Conservation (phyloP, 2,888 invertebrate genomes). For the Drosophila monieri region DNA sequence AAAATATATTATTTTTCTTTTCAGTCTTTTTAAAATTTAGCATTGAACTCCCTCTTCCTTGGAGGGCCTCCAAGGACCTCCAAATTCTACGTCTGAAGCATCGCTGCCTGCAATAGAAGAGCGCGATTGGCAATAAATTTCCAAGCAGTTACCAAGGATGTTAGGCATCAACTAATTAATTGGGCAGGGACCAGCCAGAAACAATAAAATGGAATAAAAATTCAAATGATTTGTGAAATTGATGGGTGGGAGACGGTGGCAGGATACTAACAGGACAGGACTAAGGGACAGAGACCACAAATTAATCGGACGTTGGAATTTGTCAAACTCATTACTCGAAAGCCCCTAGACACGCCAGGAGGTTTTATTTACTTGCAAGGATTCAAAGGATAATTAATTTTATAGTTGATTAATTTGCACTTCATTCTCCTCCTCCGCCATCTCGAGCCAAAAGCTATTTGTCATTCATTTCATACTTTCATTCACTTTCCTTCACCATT, state of each 20-base stretch:
- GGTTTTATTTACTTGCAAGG: slow-evolving; percentile 7
- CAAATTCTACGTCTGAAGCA: no score
- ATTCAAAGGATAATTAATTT: slow-evolving; percentile 54
- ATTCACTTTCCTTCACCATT: not conserved
- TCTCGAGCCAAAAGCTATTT: slow-evolving; percentile 39
- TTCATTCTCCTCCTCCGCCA: slow-evolving; percentile 19
- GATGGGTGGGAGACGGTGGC: slow-evolving; percentile 6
- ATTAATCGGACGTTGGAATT: slow-evolving; percentile 57
- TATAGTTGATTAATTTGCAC: slow-evolving; percentile 57
- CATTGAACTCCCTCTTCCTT: no score
- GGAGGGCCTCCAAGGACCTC: no score
- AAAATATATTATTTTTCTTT: no score
- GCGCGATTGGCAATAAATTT: slow-evolving; percentile 75
- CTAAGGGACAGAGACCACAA: slow-evolving; percentile 51
- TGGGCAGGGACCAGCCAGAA: slow-evolving; percentile 63
- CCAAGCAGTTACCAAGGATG: slow-evolving; percentile 55
- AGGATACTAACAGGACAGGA: slow-evolving; percentile 4
- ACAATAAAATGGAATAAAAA: slow-evolving; percentile 26
- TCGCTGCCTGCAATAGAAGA: slow-evolving; percentile 61
- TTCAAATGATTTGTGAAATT: slow-evolving; percentile 13
- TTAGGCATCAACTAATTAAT: slow-evolving; percentile 76
- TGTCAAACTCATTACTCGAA: slow-evolving; percentile 20
- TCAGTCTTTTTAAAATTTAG: no score
- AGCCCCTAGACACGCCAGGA: slow-evolving; percentile 1
- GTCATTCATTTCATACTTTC: slow-evolving; percentile 18